These are phyloP conservation scores for Sycophila texana DNA, from an alignment of 2,888 invertebrate species.

Conservation along the genomic window DNA sequence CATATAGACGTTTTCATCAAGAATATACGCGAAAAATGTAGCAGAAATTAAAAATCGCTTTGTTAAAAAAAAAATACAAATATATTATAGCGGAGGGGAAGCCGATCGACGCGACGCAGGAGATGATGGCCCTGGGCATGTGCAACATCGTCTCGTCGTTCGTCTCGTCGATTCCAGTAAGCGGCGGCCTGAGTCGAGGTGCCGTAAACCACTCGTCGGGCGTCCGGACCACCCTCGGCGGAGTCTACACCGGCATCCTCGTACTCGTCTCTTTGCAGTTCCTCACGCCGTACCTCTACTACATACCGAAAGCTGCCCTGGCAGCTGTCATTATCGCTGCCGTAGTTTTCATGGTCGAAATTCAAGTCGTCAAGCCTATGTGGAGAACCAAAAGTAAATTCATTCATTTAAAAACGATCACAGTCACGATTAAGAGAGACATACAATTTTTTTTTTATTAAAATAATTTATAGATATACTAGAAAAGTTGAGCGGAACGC, in stretches of 20 bases:
- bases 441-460: too few species aligned
- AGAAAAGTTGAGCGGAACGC: too few species aligned
- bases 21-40: too few species aligned
- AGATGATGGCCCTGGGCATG: constrained; percentile 82
- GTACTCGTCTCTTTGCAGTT: constrained; percentile 78
- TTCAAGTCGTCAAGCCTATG: constrained; percentile 81
- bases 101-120: constrained; percentile 83
- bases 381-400: constrained; percentile 81
- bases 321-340: constrained; percentile 85
- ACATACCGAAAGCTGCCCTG: constrained; percentile 81
- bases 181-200: constrained; percentile 80
- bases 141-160: constrained; percentile 83
- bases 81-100: constrained; percentile 77
- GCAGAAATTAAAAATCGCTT: neutral
- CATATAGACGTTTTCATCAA: too few species aligned
- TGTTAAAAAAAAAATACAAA: neutral
- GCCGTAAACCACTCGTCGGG: constrained; percentile 86
- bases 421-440: too few species aligned
- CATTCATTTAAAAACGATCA: too few species aligned
- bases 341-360: constrained; percentile 83
- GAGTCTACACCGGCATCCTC: constrained; percentile 80
- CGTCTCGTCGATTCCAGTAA: constrained; percentile 82
- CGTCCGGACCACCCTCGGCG: constrained; percentile 82
- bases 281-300: constrained; percentile 82
- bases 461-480: too few species aligned